Base-by-base conservation (phyloP, 1,140 invertebrate species). In the Phenacoccus solenopsis region DNA sequence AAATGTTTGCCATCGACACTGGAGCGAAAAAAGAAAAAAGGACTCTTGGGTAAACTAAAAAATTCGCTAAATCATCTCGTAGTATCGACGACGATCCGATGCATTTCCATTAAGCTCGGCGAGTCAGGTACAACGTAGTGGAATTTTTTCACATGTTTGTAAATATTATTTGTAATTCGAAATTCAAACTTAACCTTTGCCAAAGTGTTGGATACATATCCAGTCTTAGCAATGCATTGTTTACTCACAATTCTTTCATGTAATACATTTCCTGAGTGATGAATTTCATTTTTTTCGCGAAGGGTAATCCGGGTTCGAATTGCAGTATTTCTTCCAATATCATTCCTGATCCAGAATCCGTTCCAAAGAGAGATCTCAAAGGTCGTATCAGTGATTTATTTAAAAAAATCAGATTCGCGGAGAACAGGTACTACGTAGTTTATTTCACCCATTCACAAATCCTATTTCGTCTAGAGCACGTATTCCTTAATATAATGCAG, bases 351-450 rank as follows among this genome's bases (percentile, higher is more conserved):
- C 82, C 82, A 72, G 73, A 78, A 73, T 81, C 81, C 76, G 79
- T 80, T 25, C 89, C 88, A 76, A 90, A 89, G 78, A 86, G 85
- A 76, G 87, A 91, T 79, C 78, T 93, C 67, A 88, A 89, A 76
- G 90, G 88, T 67, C 85, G 89, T 74, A 80, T 94, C 21, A 88
- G 88, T 0, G 89, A 87, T 68, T 90, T 94, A 80, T 93, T 94
- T 74, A 90, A 86, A 78, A 84, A 89, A 73, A 82, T 85, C 74
- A 80, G 81, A 9, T 82, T 81, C 2, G 83, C 87, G 73, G 85
- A 84, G 68, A 86, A 85, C 77, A 88, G 87, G 88, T 90, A 81
- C n/a, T n/a, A 64, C 21, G 12, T 64, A n/a, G n/a, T n/a, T n/a
- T n/a, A n/a, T n/a, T n/a, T n/a, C n/a, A n/a, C n/a, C n/a, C n/a